phyloP scores from a whole-genome alignment of 1,140 invertebrate genomes.

The Rhyacophila brunnea region DNA sequence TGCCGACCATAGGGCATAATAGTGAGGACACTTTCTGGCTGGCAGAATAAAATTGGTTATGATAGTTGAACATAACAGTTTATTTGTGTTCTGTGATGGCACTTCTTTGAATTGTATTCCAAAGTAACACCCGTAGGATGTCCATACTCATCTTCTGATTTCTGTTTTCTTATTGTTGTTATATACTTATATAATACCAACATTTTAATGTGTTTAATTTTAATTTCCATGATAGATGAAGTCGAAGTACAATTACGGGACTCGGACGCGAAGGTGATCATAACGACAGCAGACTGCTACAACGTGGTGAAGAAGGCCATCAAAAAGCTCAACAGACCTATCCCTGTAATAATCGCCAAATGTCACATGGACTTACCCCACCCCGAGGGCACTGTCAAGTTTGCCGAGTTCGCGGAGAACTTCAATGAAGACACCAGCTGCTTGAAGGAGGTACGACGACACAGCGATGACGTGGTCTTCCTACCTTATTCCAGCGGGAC shows the following conservation, averaged over 20 bases:
- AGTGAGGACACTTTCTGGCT: too few relatives aligned
- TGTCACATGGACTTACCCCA: constrained; percentile 41
- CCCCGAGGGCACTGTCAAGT: constrained; percentile 57
- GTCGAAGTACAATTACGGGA: constrained; percentile 67
- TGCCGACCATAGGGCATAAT: too few relatives aligned
- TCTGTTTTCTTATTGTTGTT: too few relatives aligned
- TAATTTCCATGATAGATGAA: too few relatives aligned
- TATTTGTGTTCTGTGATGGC: too few relatives aligned
- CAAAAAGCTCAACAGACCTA: constrained; percentile 43
- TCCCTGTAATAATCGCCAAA: constrained; percentile 59
- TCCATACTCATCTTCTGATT: too few relatives aligned
- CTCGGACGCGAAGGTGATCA: constrained; percentile 64
- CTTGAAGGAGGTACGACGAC: constrained; percentile 45
- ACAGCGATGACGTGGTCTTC: constrained; percentile 53
- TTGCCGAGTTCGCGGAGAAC: constrained; percentile 55
- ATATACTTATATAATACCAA: too few relatives aligned
- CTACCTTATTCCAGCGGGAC: constrained; percentile 82
- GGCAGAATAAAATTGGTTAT: too few relatives aligned
- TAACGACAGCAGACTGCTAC: constrained; percentile 60
- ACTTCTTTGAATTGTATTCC: too few relatives aligned
- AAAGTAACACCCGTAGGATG: too few relatives aligned
- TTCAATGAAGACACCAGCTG: constrained; percentile 46
- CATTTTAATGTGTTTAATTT: too few relatives aligned
- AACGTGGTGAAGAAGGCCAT: constrained; percentile 48
- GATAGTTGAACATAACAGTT: too few relatives aligned